phyloP scores from a whole-genome alignment of 92 coral and sea anemone genomes.

The Heteractis magnifica region DNA sequence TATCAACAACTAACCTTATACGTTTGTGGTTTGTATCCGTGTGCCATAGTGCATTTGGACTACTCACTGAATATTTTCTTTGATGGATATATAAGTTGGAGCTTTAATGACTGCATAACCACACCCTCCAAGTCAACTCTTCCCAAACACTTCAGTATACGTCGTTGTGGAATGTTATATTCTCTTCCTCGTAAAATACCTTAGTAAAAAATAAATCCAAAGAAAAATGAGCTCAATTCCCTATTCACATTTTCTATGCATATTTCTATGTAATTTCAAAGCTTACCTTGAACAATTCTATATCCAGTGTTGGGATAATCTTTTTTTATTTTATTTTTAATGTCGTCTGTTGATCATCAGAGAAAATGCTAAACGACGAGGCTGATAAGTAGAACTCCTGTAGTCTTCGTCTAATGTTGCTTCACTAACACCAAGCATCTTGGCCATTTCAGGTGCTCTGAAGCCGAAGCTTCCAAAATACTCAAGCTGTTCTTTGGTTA shows the following conservation, averaged over 20 bases:
- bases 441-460: slow-evolving; percentile 32
- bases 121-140: no score
- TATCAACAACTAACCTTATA: slow-evolving; percentile 34
- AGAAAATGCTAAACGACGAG: slow-evolving; percentile 25
- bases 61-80: slow-evolving; percentile 41
- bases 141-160: no score
- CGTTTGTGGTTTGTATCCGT: slow-evolving; percentile 55
- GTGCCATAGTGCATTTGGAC: slow-evolving; percentile 56
- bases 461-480: slow-evolving; percentile 34
- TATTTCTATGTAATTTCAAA: no score
- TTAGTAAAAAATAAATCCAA: no score
- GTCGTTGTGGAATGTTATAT: no score
- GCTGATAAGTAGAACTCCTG: slow-evolving; percentile 32
- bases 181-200: no score
- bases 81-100: slow-evolving; percentile 20
- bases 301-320: slow-evolving; percentile 35
- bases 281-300: slow-evolving; percentile 18
- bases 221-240: neutral
- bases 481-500: slow-evolving; percentile 28
- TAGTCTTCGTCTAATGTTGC: slow-evolving; percentile 39
- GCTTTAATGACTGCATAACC: no score
- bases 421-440: slow-evolving; percentile 31
- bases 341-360: slow-evolving; percentile 50
- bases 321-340: slow-evolving; percentile 17
- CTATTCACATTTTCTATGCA: neutral